A percentile compares a stretch with the other conserved stretches of the same genome.
Evolutionary conservation across 2,113 vertebrate genomes (phyloP).

Genomic region (human (Homo sapiens)): GRCh38 chr12:94093501-94094000

Average conservation of each 20-base stretch:
- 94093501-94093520: background rate
- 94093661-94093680: background rate
- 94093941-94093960: background rate
- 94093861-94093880: background rate
- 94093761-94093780: background rate
- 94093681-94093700: background rate
- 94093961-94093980: background rate
- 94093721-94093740: background rate
- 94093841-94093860: background rate
- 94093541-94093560: rapidly evolving
- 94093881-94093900: background rate
- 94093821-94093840: background rate
- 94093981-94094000: background rate
- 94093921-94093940: background rate
- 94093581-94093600: background rate
- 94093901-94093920: background rate
- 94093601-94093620: background rate
- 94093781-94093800: background rate
- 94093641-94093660: background rate
- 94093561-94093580: background rate
- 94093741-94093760: background rate
- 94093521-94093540: background rate
- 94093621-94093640: background rate
- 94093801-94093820: no score
- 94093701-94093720: rapidly evolving